Conservation (phyloP, 2,797 vertebrate genomes). For the Micropoecilia bifurca region DNA sequence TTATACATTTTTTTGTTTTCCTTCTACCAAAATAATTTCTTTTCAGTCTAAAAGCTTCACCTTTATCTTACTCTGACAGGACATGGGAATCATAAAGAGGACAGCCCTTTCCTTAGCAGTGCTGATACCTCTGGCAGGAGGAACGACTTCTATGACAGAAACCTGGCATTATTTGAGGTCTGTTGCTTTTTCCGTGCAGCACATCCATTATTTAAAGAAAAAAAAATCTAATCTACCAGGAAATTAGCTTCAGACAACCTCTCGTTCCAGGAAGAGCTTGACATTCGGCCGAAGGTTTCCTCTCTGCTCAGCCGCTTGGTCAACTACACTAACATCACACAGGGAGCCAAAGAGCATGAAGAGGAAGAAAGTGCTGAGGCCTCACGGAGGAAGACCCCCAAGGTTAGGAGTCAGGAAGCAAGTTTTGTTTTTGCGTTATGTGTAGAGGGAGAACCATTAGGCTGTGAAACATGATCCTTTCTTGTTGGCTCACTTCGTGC, state of each 20-base stretch:
- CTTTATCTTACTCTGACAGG: slow-evolving; percentile 71
- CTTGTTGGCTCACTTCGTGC: slow-evolving; percentile 5
- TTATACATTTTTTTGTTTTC: background rate
- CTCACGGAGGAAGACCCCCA: slow-evolving; percentile 86
- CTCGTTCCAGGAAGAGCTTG: slow-evolving; percentile 91
- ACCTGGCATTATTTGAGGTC: slow-evolving; percentile 96
- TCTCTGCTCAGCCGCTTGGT: slow-evolving; percentile 96
- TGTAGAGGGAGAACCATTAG: slow-evolving; percentile 16
- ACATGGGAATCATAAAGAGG: slow-evolving; percentile 93
- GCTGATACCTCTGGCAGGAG: slow-evolving; percentile 84
- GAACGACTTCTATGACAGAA: slow-evolving; percentile 93
- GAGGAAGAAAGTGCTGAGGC: slow-evolving; percentile 90
- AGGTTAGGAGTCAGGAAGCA: slow-evolving; percentile 82
- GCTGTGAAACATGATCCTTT: slow-evolving; percentile 44
- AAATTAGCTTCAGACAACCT: background rate
- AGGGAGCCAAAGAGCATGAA: slow-evolving; percentile 97
- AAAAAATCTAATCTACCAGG: background rate
- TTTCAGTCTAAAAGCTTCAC: background rate
- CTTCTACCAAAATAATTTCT: background rate
- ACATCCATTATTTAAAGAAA: background rate
- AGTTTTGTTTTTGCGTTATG: slow-evolving; percentile 19
- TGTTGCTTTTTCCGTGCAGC: background rate
- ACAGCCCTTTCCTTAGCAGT: slow-evolving; percentile 91
- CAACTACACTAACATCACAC: slow-evolving; percentile 96
- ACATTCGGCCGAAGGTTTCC: slow-evolving; percentile 98